phyloP scores from a whole-genome alignment of 1,140 invertebrate species.

The Sminthurides bifidus region DNA sequence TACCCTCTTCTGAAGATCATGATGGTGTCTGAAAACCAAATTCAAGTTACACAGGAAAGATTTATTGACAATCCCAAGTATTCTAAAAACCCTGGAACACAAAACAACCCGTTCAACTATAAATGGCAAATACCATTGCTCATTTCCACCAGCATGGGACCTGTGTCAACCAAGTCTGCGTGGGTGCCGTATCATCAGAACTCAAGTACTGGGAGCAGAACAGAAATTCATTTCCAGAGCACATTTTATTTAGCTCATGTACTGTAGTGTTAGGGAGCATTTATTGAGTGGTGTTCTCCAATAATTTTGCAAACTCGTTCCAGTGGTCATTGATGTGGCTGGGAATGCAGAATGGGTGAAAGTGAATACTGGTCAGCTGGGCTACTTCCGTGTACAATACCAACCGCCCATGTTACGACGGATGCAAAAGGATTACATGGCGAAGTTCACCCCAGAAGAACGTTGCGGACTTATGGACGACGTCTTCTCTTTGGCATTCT shows the following conservation, averaged over 20 bases:
- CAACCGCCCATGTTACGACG: not conserved
- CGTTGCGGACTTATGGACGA: constrained; percentile 26
- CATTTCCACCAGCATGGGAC: not conserved
- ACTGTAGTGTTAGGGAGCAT: too few species aligned
- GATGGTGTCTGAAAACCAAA: constrained; percentile 40
- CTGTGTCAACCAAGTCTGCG: not conserved
- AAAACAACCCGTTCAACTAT: constrained; percentile 15
- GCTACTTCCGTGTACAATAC: constrained; percentile 83
- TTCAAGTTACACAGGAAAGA: constrained; percentile 55
- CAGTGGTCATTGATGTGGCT: too few species aligned
- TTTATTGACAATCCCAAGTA: constrained; percentile 51
- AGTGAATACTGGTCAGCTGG: constrained; percentile 71
- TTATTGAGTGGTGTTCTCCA: too few species aligned
- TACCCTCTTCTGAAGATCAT: constrained; percentile 63
- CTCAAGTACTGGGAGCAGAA: constrained; percentile 3
- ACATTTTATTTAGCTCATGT: constrained; percentile 5
- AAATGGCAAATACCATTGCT: constrained; percentile 27
- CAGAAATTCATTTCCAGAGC: not conserved
- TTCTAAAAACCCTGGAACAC: not conserved
- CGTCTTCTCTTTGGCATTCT: constrained; percentile 24
- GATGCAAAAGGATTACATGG: constrained; percentile 1
- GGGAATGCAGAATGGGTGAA: constrained; percentile 63
- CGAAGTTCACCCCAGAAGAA: constrained; percentile 16
- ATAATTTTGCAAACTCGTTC: too few species aligned
- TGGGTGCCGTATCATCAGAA: constrained; percentile 7